Conservation (phyloP, 2,888 invertebrate species). For the Thecophora atra region DNA sequence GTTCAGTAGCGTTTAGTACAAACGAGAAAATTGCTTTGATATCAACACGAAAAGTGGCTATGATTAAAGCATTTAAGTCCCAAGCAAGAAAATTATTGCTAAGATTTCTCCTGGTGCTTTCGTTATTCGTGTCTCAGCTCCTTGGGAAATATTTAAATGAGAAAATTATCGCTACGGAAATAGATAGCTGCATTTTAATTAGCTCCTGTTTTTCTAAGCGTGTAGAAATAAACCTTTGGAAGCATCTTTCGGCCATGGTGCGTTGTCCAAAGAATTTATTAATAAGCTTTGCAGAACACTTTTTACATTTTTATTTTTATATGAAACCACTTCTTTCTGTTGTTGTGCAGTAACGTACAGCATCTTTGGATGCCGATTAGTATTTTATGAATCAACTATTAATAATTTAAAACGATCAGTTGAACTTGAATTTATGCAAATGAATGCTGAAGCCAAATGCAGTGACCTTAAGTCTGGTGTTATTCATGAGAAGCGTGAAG, state of each 20-base stretch:
- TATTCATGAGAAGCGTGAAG: too few relatives aligned
- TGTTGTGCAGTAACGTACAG: not conserved
- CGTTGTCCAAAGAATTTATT: not conserved
- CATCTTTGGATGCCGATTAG: not conserved
- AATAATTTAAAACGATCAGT: too few relatives aligned
- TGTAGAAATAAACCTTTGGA: not conserved
- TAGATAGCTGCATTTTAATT: constrained; percentile 21
- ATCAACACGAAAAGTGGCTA: too few relatives aligned
- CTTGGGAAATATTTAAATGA: not conserved
- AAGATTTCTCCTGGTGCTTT: too few relatives aligned
- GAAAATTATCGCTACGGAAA: not conserved
- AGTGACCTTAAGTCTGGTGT: not conserved
- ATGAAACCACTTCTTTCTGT: too few relatives aligned
- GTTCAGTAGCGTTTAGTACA: too few relatives aligned
- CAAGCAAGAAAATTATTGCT: too few relatives aligned
- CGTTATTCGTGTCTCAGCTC: too few relatives aligned
- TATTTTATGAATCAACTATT: too few relatives aligned
- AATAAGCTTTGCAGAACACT: not conserved
- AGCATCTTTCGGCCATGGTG: not conserved
- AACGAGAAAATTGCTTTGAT: too few relatives aligned
- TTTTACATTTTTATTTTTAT: not conserved
- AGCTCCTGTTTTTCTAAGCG: not conserved
- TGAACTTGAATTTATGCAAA: not conserved
- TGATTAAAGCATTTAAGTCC: too few relatives aligned
- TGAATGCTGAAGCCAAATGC: not conserved